A percentile compares a stretch with the other conserved stretches of the same genome.
Conservation (phyloP, 2,113 vertebrate species). For the Nerophis lumbriciformis region DNA sequence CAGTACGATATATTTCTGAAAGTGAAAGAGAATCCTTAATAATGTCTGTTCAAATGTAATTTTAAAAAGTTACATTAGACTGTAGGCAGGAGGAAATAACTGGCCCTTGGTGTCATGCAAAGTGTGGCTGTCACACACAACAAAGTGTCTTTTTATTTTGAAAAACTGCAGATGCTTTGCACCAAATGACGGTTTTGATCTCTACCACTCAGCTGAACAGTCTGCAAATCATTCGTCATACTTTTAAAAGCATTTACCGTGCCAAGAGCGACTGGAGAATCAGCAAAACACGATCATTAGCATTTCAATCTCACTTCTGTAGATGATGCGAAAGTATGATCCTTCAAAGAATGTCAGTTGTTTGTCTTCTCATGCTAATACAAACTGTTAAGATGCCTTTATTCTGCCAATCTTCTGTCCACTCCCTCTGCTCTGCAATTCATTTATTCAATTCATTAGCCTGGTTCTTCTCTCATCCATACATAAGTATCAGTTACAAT, state of each 20-base stretch:
- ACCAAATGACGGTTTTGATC: constrained; percentile 15
- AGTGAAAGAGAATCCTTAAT: constrained; percentile 16
- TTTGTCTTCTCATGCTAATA: constrained; percentile 29
- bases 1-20: constrained; percentile 12
- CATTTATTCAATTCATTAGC: constrained; percentile 10
- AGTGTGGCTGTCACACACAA: constrained; percentile 14
- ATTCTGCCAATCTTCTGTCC: constrained; percentile 38
- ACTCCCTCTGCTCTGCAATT: constrained; percentile 9
- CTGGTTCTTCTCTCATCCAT: constrained; percentile 16
- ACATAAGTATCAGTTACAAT: constrained; percentile 19
- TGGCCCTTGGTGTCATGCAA: neutral
- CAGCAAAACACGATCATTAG: constrained; percentile 28
- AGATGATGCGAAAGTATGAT: neutral
- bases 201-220: constrained; percentile 14
- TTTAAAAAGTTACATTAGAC: constrained; percentile 37
- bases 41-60: constrained; percentile 13
- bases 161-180: constrained; percentile 31
- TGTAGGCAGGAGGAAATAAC: constrained; percentile 15
- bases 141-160: constrained; percentile 40
- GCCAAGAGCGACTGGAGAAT: constrained; percentile 26
- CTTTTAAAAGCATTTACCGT: constrained; percentile 35
- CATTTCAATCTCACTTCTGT: constrained; percentile 13
- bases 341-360: constrained; percentile 11
- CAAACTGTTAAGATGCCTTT: constrained; percentile 23
- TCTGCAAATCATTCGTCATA: constrained; percentile 34